phyloP scores from a whole-genome alignment of 2,113 vertebrate species.

The Myotis lucifugus region DNA sequence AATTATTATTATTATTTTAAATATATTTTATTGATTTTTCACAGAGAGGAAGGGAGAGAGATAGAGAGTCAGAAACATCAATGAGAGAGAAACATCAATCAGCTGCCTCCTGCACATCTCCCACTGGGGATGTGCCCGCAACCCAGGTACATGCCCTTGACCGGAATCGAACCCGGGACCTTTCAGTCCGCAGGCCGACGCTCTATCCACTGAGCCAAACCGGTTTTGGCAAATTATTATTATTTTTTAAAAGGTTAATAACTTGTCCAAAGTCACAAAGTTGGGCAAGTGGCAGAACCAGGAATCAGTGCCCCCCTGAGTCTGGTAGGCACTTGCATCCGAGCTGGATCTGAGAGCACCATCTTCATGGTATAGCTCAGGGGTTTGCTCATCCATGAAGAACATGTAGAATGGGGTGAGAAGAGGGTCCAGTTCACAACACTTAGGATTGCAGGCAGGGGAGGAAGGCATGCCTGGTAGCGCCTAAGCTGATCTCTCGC shows the following conservation, averaged over 20 bases:
- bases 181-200: too few species aligned
- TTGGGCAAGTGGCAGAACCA: conserved; percentile 32
- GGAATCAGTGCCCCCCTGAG: not conserved
- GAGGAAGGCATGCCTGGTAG: not conserved
- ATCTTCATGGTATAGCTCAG: not conserved
- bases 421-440: not conserved
- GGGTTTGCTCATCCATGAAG: not conserved
- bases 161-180: too few species aligned
- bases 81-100: too few species aligned
- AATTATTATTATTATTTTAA: too few species aligned
- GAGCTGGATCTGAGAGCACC: not conserved
- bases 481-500: not conserved
- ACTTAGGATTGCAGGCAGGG: not conserved
- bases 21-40: too few species aligned
- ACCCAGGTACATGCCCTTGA: too few species aligned
- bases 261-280: conserved; percentile 38
- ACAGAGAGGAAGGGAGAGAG: too few species aligned
- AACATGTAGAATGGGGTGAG: not conserved
- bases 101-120: too few species aligned
- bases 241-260: not conserved
- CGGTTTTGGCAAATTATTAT: too few species aligned
- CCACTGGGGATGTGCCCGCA: too few species aligned
- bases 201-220: too few species aligned
- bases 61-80: too few species aligned
- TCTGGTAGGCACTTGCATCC: not conserved